phyloP scores from a whole-genome alignment of 2,888 invertebrate genomes.

The Troglohyphantes excavatus region DNA sequence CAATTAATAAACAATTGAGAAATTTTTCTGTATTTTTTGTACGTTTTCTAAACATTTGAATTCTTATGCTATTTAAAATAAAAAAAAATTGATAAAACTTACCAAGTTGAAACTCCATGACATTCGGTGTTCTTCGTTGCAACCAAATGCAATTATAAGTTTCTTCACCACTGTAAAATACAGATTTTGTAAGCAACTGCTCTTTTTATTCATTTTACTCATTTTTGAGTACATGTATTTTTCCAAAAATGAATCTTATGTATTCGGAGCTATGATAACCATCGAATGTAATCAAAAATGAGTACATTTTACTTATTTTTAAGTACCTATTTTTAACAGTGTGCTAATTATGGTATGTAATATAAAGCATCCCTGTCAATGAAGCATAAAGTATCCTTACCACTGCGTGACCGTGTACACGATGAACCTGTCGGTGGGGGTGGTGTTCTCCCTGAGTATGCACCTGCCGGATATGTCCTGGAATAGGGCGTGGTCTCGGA shows the following conservation, averaged over 20 bases:
- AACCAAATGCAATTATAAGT: slow-evolving; percentile 86
- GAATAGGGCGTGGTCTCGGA: slow-evolving; percentile 84
- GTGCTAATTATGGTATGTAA: too few species aligned
- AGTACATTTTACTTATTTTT: too few species aligned
- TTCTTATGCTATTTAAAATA: too few species aligned
- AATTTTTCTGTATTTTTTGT: neutral
- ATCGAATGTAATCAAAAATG: too few species aligned
- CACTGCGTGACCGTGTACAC: slow-evolving; percentile 85
- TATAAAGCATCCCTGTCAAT: too few species aligned
- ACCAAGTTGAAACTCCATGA: slow-evolving; percentile 86
- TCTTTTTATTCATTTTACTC: too few species aligned
- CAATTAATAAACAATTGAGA: neutral
- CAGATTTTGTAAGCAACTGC: neutral
- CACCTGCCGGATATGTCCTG: slow-evolving; percentile 85
- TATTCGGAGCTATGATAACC: too few species aligned
- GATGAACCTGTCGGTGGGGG: slow-evolving; percentile 84
- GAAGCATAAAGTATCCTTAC: too few species aligned
- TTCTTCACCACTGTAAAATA: slow-evolving; percentile 84
- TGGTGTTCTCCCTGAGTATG: slow-evolving; percentile 82
- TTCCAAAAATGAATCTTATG: too few species aligned
- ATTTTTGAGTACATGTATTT: too few species aligned
- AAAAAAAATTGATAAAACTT: too few species aligned
- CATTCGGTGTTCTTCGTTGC: slow-evolving; percentile 85
- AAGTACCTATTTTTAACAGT: too few species aligned
- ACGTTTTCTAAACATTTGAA: neutral